Conservation (phyloP, 2,797 vertebrate genomes). For the Pteropus rufus region DNA sequence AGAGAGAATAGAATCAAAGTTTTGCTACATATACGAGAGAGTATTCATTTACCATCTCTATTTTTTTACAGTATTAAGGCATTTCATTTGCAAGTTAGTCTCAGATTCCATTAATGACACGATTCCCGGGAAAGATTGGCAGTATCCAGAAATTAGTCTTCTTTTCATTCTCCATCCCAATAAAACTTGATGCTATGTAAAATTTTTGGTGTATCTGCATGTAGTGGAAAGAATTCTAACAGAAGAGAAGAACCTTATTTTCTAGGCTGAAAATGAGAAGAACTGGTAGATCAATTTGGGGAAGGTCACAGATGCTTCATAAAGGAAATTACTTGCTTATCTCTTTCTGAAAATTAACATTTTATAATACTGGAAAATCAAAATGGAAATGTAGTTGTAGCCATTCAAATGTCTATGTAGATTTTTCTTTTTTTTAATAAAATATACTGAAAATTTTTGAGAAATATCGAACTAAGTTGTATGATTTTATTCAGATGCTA, state of each 20-base stretch:
- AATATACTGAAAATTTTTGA: background rate
- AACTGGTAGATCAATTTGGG: background rate
- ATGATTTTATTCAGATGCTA: constrained; percentile 25
- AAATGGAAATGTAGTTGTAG: background rate
- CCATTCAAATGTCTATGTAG: background rate
- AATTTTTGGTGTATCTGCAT: background rate
- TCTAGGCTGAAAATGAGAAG: background rate
- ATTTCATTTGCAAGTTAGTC: constrained; percentile 24
- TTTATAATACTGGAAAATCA: background rate
- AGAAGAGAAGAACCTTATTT: constrained; percentile 12
- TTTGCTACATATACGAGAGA: background rate
- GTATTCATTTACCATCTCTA: background rate
- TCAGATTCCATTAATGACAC: background rate
- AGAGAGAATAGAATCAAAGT: constrained; percentile 4
- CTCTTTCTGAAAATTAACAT: constrained; percentile 23
- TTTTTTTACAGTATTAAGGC: background rate
- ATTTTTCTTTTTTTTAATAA: background rate
- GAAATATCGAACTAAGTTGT: background rate
- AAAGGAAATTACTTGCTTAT: background rate
- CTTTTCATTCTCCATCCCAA: background rate
- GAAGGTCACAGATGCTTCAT: background rate
- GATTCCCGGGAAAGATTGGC: background rate
- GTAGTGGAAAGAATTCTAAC: background rate
- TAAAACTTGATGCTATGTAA: background rate
- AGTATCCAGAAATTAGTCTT: background rate